Conservation (phyloP, 2,888 invertebrate genomes). For the Melanophora roralis region DNA sequence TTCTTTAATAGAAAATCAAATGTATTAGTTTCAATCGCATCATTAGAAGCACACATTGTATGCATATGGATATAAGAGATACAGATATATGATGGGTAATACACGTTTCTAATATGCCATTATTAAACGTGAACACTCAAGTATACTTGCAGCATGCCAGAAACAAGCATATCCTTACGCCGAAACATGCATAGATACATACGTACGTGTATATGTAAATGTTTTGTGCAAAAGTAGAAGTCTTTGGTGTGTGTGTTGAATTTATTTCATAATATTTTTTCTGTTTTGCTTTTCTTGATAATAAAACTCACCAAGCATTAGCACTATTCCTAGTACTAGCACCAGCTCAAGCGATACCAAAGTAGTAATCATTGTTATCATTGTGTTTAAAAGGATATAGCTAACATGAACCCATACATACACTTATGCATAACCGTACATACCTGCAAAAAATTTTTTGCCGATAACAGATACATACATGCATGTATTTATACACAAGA, state of each 20-base stretch:
- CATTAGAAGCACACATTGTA: constrained; percentile 30
- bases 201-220: neutral
- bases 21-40: constrained; percentile 13
- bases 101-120: constrained; percentile 32
- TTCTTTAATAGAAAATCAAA: constrained; percentile 2
- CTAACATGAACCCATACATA: neutral
- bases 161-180: neutral
- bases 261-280: constrained; percentile 15
- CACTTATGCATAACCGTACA: neutral
- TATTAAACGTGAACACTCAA: neutral
- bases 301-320: constrained; percentile 6
- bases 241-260: neutral
- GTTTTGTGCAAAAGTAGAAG: neutral
- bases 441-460: neutral
- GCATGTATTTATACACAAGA: neutral
- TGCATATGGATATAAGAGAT: neutral
- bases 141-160: neutral
- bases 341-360: neutral
- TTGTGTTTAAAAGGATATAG: constrained; percentile 24
- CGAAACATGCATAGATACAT: neutral
- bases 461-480: neutral
- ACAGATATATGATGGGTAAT: neutral
- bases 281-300: neutral
- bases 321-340: no score
- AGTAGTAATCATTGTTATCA: neutral